phyloP scores from a whole-genome alignment of 2,888 invertebrate genomes.

The Cryptus viduatorius region DNA sequence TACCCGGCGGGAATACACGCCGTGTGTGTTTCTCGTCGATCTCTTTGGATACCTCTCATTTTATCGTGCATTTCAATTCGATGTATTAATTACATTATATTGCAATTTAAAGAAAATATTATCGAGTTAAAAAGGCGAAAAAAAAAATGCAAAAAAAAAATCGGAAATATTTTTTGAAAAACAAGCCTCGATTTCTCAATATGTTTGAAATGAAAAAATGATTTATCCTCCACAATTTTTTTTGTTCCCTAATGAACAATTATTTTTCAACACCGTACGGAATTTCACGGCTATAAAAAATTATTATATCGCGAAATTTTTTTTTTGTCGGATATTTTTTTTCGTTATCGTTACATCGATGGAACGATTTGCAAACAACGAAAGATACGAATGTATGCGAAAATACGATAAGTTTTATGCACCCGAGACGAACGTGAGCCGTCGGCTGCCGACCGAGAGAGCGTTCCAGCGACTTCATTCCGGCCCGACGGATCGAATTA shows the following conservation, averaged over 20 bases:
- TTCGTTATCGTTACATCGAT: neutral
- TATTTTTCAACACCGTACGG: too few species aligned
- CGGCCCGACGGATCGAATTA: conserved; percentile 70
- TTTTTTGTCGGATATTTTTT: neutral
- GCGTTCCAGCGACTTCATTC: conserved; percentile 69
- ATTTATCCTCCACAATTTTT: too few species aligned
- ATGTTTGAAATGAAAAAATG: too few species aligned
- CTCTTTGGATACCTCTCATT: neutral
- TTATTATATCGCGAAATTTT: neutral
- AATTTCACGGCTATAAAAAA: neutral
- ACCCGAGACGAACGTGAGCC: conserved; percentile 65
- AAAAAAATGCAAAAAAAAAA: too few species aligned
- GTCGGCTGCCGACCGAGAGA: conserved; percentile 53
- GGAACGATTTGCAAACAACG: neutral
- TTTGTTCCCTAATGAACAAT: too few species aligned
- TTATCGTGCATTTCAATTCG: neutral
- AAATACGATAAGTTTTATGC: conserved; percentile 58
- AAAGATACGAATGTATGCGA: conserved; percentile 2
- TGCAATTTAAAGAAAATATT: neutral
- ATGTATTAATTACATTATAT: neutral
- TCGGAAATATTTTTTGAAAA: too few species aligned
- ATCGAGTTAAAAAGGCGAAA: too few species aligned
- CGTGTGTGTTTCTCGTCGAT: neutral
- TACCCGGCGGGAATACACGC: conserved; percentile 15
- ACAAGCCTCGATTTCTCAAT: too few species aligned